These are phyloP conservation scores for Porites divaricata DNA, from an alignment of 92 coral and sea anemone genomes.

Conservation along the genomic window DNA sequence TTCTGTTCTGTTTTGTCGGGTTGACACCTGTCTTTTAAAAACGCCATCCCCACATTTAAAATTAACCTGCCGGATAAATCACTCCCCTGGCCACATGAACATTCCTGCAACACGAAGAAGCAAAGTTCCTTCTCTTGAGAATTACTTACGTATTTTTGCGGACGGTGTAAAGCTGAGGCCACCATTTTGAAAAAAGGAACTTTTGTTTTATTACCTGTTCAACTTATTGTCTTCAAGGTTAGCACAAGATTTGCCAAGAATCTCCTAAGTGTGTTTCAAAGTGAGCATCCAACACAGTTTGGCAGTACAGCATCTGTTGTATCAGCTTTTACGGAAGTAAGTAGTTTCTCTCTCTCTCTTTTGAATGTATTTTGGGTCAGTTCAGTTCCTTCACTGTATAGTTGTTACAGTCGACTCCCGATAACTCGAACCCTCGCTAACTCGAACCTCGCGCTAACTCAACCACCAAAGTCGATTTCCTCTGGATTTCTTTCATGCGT, in stretches of 20 bases:
- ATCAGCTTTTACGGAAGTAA: slow-evolving; percentile 94
- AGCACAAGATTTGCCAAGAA: slow-evolving; percentile 96
- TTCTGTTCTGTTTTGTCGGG: too few relatives aligned
- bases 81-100: too few relatives aligned
- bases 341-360: not conserved
- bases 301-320: slow-evolving; percentile 99
- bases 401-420: not conserved
- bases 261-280: slow-evolving; percentile 86
- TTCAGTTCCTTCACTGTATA: not conserved
- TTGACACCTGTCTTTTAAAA: too few relatives aligned
- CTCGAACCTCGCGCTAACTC: too few relatives aligned
- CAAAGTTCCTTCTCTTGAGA: too few relatives aligned
- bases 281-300: slow-evolving; percentile 90
- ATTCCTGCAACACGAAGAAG: too few relatives aligned
- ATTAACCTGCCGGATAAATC: too few relatives aligned
- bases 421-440: not conserved
- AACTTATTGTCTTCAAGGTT: slow-evolving; percentile 54
- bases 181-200: not conserved
- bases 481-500: too few relatives aligned
- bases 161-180: too few relatives aligned
- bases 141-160: too few relatives aligned
- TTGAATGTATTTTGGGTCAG: not conserved
- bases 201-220: not conserved
- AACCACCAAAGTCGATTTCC: too few relatives aligned
- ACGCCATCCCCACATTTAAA: too few relatives aligned